A percentile compares a stretch with the other conserved stretches of the same genome.
Evolutionary conservation across 2,113 vertebrate species (phyloP).

Genomic region (Hystrix cristata): DNA sequence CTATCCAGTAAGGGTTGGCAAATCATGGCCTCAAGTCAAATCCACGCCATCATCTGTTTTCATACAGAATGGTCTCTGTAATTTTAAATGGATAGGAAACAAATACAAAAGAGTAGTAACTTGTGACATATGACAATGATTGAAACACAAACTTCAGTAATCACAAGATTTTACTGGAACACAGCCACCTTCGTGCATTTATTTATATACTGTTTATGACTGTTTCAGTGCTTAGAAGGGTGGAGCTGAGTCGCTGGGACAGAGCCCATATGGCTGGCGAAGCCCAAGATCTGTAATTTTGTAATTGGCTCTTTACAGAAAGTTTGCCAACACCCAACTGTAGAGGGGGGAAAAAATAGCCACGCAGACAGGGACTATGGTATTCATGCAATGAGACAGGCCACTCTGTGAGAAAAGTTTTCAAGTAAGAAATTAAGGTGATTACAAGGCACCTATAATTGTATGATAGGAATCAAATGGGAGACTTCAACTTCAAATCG

Average conservation of each 20-base stretch:
- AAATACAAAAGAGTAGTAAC: constrained; percentile 16
- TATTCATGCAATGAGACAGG: not conserved
- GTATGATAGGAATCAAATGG: not conserved
- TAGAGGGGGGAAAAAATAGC: not conserved
- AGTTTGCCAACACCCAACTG: not conserved
- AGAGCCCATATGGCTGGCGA: not conserved
- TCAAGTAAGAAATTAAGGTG: not conserved
- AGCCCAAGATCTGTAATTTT: not conserved
- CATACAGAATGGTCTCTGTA: not conserved
- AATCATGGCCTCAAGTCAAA: not conserved
- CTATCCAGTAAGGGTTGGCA: not conserved
- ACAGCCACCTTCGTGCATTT: not conserved
- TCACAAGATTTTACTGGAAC: constrained; percentile 27
- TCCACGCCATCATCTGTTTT: not conserved
- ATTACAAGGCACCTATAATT: not conserved
- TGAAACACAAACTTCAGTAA: constrained; percentile 4
- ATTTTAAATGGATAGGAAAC: constrained; percentile 16
- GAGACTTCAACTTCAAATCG: not conserved
- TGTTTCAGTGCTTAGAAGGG: not conserved
- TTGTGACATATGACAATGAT: not conserved
- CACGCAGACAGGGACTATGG: not conserved
- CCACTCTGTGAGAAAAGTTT: constrained; percentile 4
- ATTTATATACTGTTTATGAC: not conserved
- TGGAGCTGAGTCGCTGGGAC: not conserved
- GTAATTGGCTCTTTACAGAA: not conserved